Percentiles rank a stretch among this genome's conserved stretches.
phyloP scores from a whole-genome alignment of 2,113 vertebrate genomes.

The Globicephala melas region DNA sequence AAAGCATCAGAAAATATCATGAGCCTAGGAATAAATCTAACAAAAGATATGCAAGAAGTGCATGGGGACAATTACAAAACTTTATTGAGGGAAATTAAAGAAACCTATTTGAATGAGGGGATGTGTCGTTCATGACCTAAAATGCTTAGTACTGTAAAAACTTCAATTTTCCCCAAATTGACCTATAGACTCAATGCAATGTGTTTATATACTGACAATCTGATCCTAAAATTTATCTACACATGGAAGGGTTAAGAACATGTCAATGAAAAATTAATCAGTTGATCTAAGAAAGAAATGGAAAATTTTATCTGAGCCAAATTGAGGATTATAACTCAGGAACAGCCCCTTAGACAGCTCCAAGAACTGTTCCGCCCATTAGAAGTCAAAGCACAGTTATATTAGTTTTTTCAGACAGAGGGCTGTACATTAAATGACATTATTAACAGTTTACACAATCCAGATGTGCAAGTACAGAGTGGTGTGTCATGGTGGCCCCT shows the following conservation, averaged over 20 bases:
- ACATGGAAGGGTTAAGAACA: neutral
- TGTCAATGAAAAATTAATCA: neutral
- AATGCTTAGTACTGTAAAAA: neutral
- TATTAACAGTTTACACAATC: neutral
- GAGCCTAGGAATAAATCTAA: neutral
- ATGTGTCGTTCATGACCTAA: neutral
- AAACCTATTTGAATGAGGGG: neutral
- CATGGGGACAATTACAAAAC: neutral
- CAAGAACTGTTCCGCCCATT: neutral
- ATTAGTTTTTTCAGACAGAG: neutral
- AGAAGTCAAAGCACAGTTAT: neutral
- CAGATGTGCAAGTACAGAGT: neutral
- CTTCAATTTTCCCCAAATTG: neutral
- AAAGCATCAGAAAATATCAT: neutral
- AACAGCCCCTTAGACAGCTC: neutral
- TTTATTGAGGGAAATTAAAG: neutral
- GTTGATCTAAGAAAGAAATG: too few relatives aligned
- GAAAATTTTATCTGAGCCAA: neutral
- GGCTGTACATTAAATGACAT: neutral
- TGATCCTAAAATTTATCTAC: neutral
- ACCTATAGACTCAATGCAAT: neutral
- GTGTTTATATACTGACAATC: neutral
- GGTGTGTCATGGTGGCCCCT: neutral
- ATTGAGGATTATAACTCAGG: neutral
- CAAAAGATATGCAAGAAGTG: neutral